Evolutionary conservation across 2,888 invertebrate species (phyloP), one percentile per base, ranked within the genome.

Genomic region (Caenorhabditis sp.): DNA sequence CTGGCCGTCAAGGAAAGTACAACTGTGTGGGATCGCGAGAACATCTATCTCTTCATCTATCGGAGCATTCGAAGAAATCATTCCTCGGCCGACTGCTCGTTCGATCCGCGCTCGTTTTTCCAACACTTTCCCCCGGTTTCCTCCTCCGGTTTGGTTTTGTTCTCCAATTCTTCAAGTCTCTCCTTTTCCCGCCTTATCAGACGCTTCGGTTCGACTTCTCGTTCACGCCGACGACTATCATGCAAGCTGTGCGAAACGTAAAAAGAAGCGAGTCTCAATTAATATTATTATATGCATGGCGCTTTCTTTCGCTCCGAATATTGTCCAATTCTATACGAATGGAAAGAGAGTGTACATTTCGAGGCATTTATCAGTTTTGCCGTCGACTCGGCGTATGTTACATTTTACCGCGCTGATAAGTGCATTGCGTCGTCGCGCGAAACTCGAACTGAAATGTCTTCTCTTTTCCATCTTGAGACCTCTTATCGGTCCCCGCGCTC

Each of bases 181-280:
- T 13, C 30, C 30, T 9, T 9, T 8, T 48, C 41, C 52, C 68
- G 50, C 59, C 70, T 70, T 70, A 70, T 70, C 70, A 70, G 37
- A 27, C 66, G 15, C 37, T 41, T 70, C 37, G 50, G 59, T 52
- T 59, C 68, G 50, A 58, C 50, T 56, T 68, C 68, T 68, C 68
- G 68, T 68, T 68, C 68, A 68, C 39, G 41, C 53, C 35, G 45
- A 65, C 45, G 39, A 56, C 48, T 48, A 66, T 43, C 50, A 43
- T 59, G 43, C 58, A 68, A 68, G 68, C 70, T 37, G 59, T 45
- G 59, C 58, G 41, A 32, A 53, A 56, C 58, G 68, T 68, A 59
- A 59, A 59, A 70, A 58, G 58, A 68, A 70, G 70, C 70, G 70
- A 70, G 70, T 59, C 53, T 70, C 70, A 59, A 70, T 70, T 70